Conservation (phyloP, 2,113 vertebrate species). For the Bothrops jararaca region DNA sequence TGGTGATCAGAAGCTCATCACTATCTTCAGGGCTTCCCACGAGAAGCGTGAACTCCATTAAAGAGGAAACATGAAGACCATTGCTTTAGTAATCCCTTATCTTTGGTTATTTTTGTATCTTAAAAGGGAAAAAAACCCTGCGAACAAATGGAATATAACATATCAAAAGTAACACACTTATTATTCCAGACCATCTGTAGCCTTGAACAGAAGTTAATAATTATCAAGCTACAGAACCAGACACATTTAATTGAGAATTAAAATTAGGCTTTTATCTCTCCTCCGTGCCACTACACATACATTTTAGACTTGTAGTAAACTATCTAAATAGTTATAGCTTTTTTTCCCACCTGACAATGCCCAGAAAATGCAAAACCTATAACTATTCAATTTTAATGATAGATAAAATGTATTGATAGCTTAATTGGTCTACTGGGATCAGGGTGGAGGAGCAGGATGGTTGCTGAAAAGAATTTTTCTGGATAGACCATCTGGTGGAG, state of each 20-base stretch:
- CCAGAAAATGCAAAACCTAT: slow-evolving; percentile 21
- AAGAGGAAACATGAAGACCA: not conserved
- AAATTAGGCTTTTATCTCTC: slow-evolving; percentile 1
- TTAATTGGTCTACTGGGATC: not conserved
- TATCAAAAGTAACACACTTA: slow-evolving; percentile 17
- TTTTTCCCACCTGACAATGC: not conserved
- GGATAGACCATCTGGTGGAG: not conserved
- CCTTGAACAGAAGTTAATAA: slow-evolving; percentile 36
- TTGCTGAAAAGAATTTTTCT: not conserved
- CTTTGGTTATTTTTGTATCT: not conserved
- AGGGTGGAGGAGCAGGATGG: not conserved
- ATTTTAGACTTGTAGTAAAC: not conserved
- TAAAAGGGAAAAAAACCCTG: not conserved
- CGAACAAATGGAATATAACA: not conserved
- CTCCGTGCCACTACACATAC: not conserved
- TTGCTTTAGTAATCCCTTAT: not conserved
- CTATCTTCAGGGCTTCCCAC: not conserved
- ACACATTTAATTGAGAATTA: slow-evolving; percentile 16
- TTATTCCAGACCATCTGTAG: slow-evolving; percentile 23
- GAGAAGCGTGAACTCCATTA: not conserved
- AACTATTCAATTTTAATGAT: slow-evolving; percentile 15
- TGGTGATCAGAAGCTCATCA: too few relatives aligned
- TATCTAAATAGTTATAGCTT: not conserved
- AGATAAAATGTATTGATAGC: slow-evolving; percentile 16
- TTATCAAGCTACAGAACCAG: slow-evolving; percentile 9